Evolutionary conservation across 1,140 invertebrate species (phyloP), one percentile per base, ranked within the genome.

Genomic region (Zelostemma sp.): DNA sequence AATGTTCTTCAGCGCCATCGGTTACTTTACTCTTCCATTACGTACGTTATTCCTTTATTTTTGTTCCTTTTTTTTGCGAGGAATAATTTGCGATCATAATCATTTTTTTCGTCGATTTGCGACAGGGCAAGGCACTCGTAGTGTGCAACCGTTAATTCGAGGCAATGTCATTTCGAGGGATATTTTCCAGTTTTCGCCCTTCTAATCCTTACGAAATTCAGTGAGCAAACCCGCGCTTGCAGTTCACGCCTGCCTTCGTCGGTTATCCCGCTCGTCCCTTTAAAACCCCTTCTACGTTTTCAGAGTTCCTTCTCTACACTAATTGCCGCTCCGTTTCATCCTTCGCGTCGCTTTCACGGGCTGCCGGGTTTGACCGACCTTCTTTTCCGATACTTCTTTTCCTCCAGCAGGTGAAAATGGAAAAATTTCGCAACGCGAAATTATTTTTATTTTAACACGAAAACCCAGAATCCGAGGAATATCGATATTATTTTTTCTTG

Each of bases 151-250:
- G 68, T 70, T 66, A 66, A 71, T 61, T 68, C 61, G 50, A 57
- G 65, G 54, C 78, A 77, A 79, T 79, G 78, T 80, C 80, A 84
- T 8, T 85, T 83, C 84, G 82, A 84, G 81, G 72, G 82, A 84
- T 82, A 82, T 84, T 84, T 85, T 85, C 82, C 82, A 82, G 80
- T 82, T 84, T 84, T 84, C 81, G 76, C 80, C 81, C 80, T 85
- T 62, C 68, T 71, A 83, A 85, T 85, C 82, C 83, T 78, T 72
- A 73, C 73, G 77, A 80, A 82, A 83, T 83, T 83, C 83, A 84
- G 72, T 83, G 82, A 82, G 77, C 82, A 81, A 14, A 38, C 9
- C 76, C 74, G 73, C 72, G 74, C 73, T 67, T 65, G 59, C 64
- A 51, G 55, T 73, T 68, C 65, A 74, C 67, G 72, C 71, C 57